Evolutionary conservation across 2,797 vertebrate genomes (phyloP).

Genomic region (Arvicola amphibius): DNA sequence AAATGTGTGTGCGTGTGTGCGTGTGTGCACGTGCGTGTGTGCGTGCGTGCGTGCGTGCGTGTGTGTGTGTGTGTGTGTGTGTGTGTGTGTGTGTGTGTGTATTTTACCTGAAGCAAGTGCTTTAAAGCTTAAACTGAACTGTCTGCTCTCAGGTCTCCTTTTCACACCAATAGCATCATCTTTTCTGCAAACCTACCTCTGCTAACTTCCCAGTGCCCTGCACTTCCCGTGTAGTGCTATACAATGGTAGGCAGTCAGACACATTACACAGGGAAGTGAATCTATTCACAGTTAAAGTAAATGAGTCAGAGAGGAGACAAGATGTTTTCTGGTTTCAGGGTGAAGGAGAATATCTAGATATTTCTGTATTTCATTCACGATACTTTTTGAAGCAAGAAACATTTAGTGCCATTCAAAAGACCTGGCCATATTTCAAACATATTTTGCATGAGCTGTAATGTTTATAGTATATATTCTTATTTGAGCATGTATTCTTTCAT

Average conservation of each 20-base stretch:
- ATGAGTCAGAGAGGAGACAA: not conserved
- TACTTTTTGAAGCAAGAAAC: constrained; percentile 46
- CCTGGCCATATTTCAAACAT: constrained; percentile 28
- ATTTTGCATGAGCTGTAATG: constrained; percentile 22
- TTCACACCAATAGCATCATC: constrained; percentile 10
- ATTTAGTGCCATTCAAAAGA: constrained; percentile 11
- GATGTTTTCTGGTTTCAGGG: constrained; percentile 15
- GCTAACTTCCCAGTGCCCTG: not conserved
- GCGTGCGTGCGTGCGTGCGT: not conserved
- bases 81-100: not conserved
- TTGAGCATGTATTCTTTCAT: constrained; percentile 11
- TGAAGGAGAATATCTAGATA: not conserved
- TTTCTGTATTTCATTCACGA: constrained; percentile 6
- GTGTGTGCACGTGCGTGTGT: no score
- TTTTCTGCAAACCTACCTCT: constrained; percentile 30
- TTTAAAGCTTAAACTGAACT: constrained; percentile 8
- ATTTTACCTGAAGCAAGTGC: constrained; percentile 38
- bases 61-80: no score
- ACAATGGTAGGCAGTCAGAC: not conserved
- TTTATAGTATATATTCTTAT: constrained; percentile 11
- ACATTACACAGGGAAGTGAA: constrained; percentile 2
- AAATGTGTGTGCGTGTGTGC: no score
- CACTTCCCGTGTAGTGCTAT: not conserved
- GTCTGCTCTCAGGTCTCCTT: not conserved
- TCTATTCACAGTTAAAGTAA: constrained; percentile 55